Base-by-base conservation (phyloP, 2,888 invertebrate genomes). In the Aproaerema taeniolella region DNA sequence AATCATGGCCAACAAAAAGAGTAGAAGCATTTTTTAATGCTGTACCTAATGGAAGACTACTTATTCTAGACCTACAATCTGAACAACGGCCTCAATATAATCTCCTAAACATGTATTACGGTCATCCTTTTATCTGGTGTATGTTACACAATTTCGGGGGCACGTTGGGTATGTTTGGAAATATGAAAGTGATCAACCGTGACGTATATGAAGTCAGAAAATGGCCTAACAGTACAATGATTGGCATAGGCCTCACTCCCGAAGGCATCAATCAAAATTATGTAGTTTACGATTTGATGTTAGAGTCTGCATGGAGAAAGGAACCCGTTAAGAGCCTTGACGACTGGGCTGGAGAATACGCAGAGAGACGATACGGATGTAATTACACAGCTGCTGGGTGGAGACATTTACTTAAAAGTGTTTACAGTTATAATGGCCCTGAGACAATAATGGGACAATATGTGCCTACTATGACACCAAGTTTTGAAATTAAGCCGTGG, bases 101-200 rank as follows among this genome's bases (percentile, higher is more conserved):
- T 5, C 74, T 90, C 24, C 89, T 95, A 4, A 68, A 92, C 1
- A 95, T 94, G 45, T 99, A 95, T 75, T 97, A 90, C 64, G 98
- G 97, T 0, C 98, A 98, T 60, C 96, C 96, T 0, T 99, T 94
- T 67, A 93, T 99, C 46, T 98, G 97, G 97, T 96, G 96, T 66
- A 97, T 98, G 96, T 81, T 98, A 32, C 98, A 98, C 63, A 96
- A 98, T 72, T 98, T 97, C 67, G 98, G 98, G 1, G 98, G 98
- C 0, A 96, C 95, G 0, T 77, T 95, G 31, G 96, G 96, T n/a
- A 91, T 98, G 89, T 95, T 95, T 61, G 98, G 98, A 2, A 93
- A 93, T 1, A 88, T 92, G 29, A 87, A 90, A 24, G 88, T 89
- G n/a, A 90, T 98, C 5, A 93, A 93, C 57, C 76, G 79, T 52